Evolutionary conservation across 2,888 invertebrate genomes (phyloP).

Genomic region (Tetropium fuscum): DNA sequence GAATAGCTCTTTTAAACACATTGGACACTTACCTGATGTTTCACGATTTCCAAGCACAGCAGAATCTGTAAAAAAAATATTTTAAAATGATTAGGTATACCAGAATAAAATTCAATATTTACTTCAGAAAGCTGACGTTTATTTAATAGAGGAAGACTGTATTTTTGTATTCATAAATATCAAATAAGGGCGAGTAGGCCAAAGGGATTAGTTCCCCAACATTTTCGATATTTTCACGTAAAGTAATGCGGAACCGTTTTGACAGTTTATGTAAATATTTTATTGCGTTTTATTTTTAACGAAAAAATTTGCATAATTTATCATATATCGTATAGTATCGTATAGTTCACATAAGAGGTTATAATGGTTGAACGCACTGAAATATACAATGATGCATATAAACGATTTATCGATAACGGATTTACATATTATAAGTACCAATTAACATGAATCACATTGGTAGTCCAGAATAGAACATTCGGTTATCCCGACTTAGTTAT

Average conservation of each 20-base stretch:
- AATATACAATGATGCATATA: no score
- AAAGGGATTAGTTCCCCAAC: background rate
- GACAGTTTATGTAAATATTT: background rate
- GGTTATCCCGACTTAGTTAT: no score
- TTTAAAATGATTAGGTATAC: background rate
- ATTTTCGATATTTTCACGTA: background rate
- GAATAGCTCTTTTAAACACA: background rate
- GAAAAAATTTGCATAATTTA: no score
- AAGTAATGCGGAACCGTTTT: background rate
- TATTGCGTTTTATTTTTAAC: background rate
- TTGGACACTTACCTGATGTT: background rate
- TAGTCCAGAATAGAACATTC: no score
- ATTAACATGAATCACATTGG: no score
- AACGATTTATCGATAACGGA: no score
- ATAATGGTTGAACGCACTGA: no score
- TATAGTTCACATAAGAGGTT: no score
- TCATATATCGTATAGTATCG: no score
- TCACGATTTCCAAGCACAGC: background rate
- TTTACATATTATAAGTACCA: no score
- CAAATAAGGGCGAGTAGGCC: background rate
- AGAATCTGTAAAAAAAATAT: background rate
- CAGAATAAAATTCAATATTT: background rate
- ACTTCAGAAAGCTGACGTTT: background rate
- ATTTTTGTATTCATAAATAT: background rate
- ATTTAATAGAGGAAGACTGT: background rate